phyloP scores from a whole-genome alignment of 2,888 invertebrate genomes.

The Nephrotoma flavescens region DNA sequence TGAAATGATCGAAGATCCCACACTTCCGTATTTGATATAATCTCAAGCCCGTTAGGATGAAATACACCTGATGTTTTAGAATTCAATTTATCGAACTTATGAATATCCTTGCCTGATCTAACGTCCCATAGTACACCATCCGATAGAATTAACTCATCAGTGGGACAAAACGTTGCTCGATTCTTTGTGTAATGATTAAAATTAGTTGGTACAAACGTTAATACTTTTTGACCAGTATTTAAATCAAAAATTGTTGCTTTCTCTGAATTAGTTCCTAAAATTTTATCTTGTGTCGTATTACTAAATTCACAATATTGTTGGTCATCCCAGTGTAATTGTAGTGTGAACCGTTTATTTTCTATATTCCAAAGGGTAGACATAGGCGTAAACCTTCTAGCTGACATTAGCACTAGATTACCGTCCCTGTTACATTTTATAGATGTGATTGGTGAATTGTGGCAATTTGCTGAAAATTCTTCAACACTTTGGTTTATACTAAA shows the following conservation, averaged over 20 bases:
- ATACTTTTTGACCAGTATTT: constrained; percentile 56
- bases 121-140: constrained; percentile 96
- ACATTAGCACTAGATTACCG: constrained; percentile 66
- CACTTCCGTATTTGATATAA: constrained; percentile 95
- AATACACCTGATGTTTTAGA: constrained; percentile 90
- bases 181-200: constrained; percentile 91
- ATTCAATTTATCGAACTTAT: constrained; percentile 96
- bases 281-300: constrained; percentile 66
- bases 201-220: constrained; percentile 61
- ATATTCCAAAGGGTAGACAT: constrained; percentile 38
- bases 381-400: constrained; percentile 73
- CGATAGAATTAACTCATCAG: constrained; percentile 78
- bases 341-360: constrained; percentile 25
- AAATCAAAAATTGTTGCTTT: constrained; percentile 65
- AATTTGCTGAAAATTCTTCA: constrained; percentile 61
- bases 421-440: constrained; percentile 61
- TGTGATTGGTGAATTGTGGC: constrained; percentile 78
- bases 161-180: constrained; percentile 84
- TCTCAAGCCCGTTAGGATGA: constrained; percentile 87
- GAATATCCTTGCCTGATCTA: constrained; percentile 71
- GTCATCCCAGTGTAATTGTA: constrained; percentile 56
- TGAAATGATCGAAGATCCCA: constrained; percentile 96
- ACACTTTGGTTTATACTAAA: constrained; percentile 72
- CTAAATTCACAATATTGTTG: constrained; percentile 89
- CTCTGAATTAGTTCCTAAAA: constrained; percentile 78